Percentiles rank a stretch among this genome's conserved stretches.
Conservation (phyloP, 2,113 vertebrate species). For the Pristiophorus japonicus region DNA sequence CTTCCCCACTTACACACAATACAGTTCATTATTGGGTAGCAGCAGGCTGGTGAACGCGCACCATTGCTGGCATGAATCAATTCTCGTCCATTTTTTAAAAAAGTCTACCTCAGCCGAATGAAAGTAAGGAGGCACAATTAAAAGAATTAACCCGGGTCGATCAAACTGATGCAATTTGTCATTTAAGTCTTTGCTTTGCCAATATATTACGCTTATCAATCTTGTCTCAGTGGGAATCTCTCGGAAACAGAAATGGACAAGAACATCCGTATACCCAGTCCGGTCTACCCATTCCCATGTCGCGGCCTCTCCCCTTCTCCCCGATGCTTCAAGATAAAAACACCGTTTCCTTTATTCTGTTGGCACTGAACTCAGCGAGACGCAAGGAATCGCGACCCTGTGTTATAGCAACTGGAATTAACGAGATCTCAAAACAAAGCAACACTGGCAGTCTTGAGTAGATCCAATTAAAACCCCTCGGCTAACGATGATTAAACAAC, state of each 20-base stretch:
- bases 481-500: not conserved
- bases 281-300: not conserved
- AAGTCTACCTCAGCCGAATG: slow-evolving; percentile 48
- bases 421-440: slow-evolving; percentile 21
- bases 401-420: not conserved
- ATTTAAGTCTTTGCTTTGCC: slow-evolving; percentile 35
- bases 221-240: not conserved
- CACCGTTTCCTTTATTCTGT: not conserved
- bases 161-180: slow-evolving; percentile 43
- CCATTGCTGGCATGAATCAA: slow-evolving; percentile 48
- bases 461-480: not conserved
- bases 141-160: slow-evolving; percentile 52
- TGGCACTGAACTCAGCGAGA: not conserved
- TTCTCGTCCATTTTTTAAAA: slow-evolving; percentile 43
- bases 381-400: no score
- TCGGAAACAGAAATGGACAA: not conserved
- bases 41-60: slow-evolving; percentile 45
- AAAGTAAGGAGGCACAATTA: slow-evolving; percentile 53
- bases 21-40: slow-evolving; percentile 43
- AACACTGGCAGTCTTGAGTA: not conserved
- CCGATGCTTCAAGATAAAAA: not conserved
- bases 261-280: no score
- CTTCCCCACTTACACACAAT: not conserved
- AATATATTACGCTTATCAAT: not conserved
- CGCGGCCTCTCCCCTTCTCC: not conserved